phyloP scores from a whole-genome alignment of 2,888 invertebrate species.

The Macaria notata region DNA sequence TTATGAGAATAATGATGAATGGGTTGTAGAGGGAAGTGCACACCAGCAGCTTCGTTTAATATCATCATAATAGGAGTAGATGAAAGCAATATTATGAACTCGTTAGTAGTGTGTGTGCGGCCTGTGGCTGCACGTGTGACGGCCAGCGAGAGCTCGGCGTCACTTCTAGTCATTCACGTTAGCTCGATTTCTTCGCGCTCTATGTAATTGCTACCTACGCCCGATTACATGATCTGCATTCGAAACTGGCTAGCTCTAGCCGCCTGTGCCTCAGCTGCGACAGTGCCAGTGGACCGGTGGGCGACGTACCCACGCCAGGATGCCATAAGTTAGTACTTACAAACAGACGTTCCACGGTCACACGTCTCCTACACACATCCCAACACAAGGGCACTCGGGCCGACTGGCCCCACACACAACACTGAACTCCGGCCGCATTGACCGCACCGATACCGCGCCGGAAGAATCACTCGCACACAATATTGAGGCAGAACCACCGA shows the following conservation, averaged over 20 bases:
- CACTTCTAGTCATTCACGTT: constrained; percentile 68
- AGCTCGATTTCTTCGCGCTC: constrained; percentile 56
- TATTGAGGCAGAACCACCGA: constrained; percentile 74
- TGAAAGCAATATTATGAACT: constrained; percentile 57
- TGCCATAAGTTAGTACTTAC: constrained; percentile 69
- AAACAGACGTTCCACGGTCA: constrained; percentile 74
- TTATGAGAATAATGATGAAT: constrained; percentile 4
- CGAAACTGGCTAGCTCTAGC: constrained; percentile 46
- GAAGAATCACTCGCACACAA: constrained; percentile 72
- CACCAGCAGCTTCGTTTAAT: constrained; percentile 11
- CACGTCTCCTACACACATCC: constrained; percentile 75
- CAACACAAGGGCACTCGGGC: constrained; percentile 76
- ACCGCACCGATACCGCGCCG: constrained; percentile 73
- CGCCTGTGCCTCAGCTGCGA: constrained; percentile 35
- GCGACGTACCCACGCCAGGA: constrained; percentile 53
- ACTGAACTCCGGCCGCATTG: constrained; percentile 46
- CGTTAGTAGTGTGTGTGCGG: constrained; percentile 51
- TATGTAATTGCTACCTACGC: constrained; percentile 55
- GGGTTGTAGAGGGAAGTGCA: constrained; percentile 4
- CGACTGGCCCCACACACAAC: constrained; percentile 72
- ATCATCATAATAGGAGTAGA: constrained; percentile 33
- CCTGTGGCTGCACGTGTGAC: constrained; percentile 57
- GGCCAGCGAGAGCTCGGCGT: constrained; percentile 58
- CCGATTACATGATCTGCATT: constrained; percentile 45
- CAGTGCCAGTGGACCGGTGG: constrained; percentile 43